Evolutionary conservation across 2,113 vertebrate genomes (phyloP), one percentile per base, ranked within the genome.

Genomic region (Amphilophus citrinellus): DNA sequence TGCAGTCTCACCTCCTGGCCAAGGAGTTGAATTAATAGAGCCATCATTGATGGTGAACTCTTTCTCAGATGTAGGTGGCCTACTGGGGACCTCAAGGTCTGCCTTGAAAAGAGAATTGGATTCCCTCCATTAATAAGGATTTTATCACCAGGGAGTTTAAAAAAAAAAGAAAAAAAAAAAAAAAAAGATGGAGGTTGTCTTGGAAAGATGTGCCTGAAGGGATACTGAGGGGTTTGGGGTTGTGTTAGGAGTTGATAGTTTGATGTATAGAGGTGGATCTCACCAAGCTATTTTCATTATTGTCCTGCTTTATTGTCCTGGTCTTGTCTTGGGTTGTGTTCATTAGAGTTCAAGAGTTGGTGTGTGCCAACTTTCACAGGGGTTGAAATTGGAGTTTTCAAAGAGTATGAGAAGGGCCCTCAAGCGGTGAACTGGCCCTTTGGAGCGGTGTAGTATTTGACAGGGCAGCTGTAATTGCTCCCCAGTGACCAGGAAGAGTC

Each of bases 381-480:
- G 88, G 79, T 86, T 82, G 84, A 91, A 91, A 90, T 79, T 79
- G 63, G 80, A 90, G 86, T 84, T 89, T 89, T 86, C 58, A 89
- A 84, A 77, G 87, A 87, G 87, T 88, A 84, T 84, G 61, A 87
- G 81, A 83, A 79, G 87, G 76, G 84, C 91, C 92, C 92, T 89
- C 82, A 79, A 91, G 91, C 86, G 6, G 63, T 85, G 86, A 91
- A 89, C 86, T 85, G 82, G 88, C 89, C 85, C 92, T 94, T 90
- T 89, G 83, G 90, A 92, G 90, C 79, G 3, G 82, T 87, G 87
- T 87, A 88, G 89, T 91, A 87, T 95, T 94, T 95, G 93, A 94
- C 93, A 94, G 90, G 89, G 87, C 86, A 89, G 82, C 91, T 86
- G 68, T 95, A 95, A 94, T 95, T 94, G 94, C 92, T 89, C 95